Percentiles rank a stretch among this genome's conserved stretches.
phyloP scores from a whole-genome alignment of 2,797 vertebrate species.

The Cyprinodon diabolis region DNA sequence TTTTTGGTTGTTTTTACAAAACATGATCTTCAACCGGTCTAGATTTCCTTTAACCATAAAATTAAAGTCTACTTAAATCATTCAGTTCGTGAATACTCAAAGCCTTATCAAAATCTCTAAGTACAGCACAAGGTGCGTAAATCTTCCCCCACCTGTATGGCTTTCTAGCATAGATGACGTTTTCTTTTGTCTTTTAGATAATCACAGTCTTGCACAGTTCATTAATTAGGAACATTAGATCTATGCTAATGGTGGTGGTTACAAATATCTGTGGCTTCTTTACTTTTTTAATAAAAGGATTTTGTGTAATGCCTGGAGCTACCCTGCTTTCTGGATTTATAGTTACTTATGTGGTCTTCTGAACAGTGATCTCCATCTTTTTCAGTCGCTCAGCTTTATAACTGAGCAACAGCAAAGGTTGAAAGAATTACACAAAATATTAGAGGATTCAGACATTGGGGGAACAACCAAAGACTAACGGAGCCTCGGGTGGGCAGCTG shows the following conservation, averaged over 20 bases:
- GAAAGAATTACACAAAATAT: slow-evolving; percentile 28
- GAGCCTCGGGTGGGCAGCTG: slow-evolving; percentile 33
- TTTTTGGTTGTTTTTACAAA: background rate
- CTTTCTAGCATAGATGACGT: background rate
- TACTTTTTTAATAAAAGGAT: background rate
- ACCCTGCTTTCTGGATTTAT: background rate
- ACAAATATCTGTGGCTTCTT: background rate
- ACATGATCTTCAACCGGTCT: background rate
- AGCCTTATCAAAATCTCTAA: background rate
- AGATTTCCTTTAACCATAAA: background rate
- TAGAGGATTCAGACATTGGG: slow-evolving; percentile 19
- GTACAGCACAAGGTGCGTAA: background rate
- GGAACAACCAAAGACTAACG: slow-evolving; percentile 35
- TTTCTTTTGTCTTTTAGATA: background rate
- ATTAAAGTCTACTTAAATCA: background rate
- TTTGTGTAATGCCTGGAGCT: background rate
- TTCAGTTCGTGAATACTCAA: background rate
- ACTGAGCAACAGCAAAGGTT: slow-evolving; percentile 39
- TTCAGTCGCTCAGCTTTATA: slow-evolving; percentile 15
- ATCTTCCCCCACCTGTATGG: background rate
- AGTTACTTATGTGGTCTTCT: background rate
- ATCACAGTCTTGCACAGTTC: background rate
- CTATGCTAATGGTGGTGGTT: background rate
- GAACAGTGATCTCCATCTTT: slow-evolving; percentile 12
- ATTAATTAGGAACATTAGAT: too few species aligned